phyloP scores from a whole-genome alignment of 2,888 invertebrate genomes.

The Exephanes ischioxanthus region DNA sequence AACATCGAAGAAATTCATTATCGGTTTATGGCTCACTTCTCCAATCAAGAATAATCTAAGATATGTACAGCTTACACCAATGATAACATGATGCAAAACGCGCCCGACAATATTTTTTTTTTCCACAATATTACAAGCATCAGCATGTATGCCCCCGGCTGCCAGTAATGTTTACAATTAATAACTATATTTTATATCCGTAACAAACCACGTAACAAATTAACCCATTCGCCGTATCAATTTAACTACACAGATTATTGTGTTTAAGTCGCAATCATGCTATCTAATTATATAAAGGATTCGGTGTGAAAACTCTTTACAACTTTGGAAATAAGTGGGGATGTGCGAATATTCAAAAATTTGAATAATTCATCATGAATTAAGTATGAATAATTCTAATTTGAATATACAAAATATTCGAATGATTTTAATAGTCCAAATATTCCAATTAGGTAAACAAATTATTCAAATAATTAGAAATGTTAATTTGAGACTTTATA shows the following conservation, averaged over 20 bases:
- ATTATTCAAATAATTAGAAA: too few relatives aligned
- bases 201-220: conserved; percentile 21
- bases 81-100: conserved; percentile 44
- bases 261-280: not conserved
- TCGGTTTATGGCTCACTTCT: conserved; percentile 16
- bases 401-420: too few relatives aligned
- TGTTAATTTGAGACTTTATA: too few relatives aligned
- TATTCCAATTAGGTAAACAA: too few relatives aligned
- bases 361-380: too few relatives aligned
- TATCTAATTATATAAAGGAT: conserved; percentile 25
- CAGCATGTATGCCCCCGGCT: conserved; percentile 36
- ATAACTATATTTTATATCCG: conserved; percentile 20
- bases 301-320: conserved; percentile 20
- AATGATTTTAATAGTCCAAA: too few relatives aligned
- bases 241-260: conserved; percentile 3
- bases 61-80: conserved; percentile 55
- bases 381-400: too few relatives aligned
- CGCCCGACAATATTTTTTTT: conserved; percentile 47
- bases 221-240: not conserved
- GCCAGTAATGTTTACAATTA: conserved; percentile 5
- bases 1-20: not conserved
- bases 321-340: not conserved
- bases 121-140: conserved; percentile 55
- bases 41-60: conserved; percentile 34
- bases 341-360: too few relatives aligned